Evolutionary conservation across 2,113 vertebrate genomes (phyloP), one percentile per base, ranked within the genome.

Genomic region (Synchiropus splendidus): DNA sequence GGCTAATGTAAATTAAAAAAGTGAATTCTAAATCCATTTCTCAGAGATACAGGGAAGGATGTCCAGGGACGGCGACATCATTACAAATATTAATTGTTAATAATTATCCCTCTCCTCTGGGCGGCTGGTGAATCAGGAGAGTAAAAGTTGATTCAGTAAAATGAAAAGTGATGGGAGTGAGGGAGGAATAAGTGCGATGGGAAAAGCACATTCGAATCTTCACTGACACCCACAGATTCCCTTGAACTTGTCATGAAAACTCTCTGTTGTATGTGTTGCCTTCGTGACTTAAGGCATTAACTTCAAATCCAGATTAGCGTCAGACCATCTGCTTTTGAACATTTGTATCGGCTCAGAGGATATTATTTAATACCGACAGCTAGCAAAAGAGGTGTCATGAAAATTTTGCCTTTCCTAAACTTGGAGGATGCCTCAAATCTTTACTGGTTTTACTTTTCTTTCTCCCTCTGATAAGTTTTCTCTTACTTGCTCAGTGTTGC

Each of bases 11-110:
- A 81, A 75, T 64, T 58, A 72, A 70, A 81, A 80, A 79, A 27
- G 80, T 81, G 69, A 80, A 85, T 82, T 82, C 67, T 34, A 77
- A 84, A 83, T 74, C 76, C 75, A 80, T 82, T 74, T 79, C 64
- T 74, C 59, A 73, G 63, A 70, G 58, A 46, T 58, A 71, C 56
- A 67, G 55, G 40, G 35, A 64, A 78, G 78, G 64, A 72, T 73
- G 62, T 67, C 79, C 64, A 67, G 76, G 75, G 78, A 83, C 77
- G 14, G 51, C 68, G 48, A 77, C 69, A 72, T 84, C 80, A 81
- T 84, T 85, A 81, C 71, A 74, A 79, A 81, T 82, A 80, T 84
- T 83, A 84, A 85, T 85, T 85, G 75, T 80, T 77, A 77, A 83
- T 81, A 81, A 81, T 78, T 82, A 80, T 83, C 68, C 59, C 69